Evolutionary conservation across 1,140 invertebrate species (phyloP), one percentile per base, ranked within the genome.

Genomic region (Drosophila kanapiae): DNA sequence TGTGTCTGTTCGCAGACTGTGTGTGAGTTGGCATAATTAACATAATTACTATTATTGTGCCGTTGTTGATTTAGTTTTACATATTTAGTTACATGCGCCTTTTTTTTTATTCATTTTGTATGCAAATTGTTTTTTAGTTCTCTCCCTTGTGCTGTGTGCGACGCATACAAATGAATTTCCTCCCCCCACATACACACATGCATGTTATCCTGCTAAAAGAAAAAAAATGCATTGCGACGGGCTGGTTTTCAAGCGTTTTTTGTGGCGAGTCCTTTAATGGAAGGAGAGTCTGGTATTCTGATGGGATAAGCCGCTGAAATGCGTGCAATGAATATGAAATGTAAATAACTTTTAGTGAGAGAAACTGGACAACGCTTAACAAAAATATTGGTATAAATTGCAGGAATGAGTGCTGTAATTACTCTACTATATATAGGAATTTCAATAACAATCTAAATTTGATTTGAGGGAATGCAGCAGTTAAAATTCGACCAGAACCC

Each of bases 41-140:
- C 84, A 87, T 88, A 87, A 87, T 87, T 87, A 87, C 84, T 84
- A 87, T 84, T 88, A 88, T 88, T 87, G 81, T 87, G 65, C 54
- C 68, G 58, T 62, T 90, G 84, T 87, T 87, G 80, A 87, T 87
- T 88, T 87, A 80, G 84, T 78, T 88, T 87, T 84, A 78, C 80
- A 87, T 81, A 90, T 76, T 78, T 67, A 70, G 61, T 63, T 78
- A 53, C 48, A 67, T 82, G 64, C 59, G 62, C 59, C 38, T 83
- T 87, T 83, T 87, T 81, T 77, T 61, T 62, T 31, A 31, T 70
- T 63, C 54, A 76, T 76, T 87, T 82, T 61, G 61, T 67, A 88
- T 87, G 77, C 71, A 87, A 83, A 87, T 88, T 68, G 76, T 80
- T 87, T 87, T 82, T 83, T 78, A 78, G 69, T 69, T 82, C 58